Conservation (phyloP, 2,888 invertebrate species). For the Callosobruchus maculatus region DNA sequence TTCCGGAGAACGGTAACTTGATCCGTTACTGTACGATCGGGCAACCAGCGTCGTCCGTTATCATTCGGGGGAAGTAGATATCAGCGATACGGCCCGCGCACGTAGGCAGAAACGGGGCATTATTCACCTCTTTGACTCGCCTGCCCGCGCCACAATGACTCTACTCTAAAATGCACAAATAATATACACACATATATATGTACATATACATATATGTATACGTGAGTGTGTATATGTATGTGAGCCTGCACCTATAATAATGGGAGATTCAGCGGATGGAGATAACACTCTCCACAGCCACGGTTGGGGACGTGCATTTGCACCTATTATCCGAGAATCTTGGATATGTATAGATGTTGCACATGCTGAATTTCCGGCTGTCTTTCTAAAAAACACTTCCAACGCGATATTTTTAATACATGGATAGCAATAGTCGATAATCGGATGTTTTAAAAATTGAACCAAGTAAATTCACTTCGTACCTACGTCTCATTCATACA, state of each 20-base stretch:
- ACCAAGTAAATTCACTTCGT: too few relatives aligned
- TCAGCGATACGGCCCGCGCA: not conserved
- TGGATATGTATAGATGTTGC: not conserved
- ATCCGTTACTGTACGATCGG: not conserved
- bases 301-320: not conserved
- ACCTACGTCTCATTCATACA: too few relatives aligned
- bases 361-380: not conserved
- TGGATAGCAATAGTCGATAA: too few relatives aligned
- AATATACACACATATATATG: constrained; percentile 5
- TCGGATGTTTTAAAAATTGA: too few relatives aligned
- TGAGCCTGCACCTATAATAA: constrained; percentile 6
- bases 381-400: not conserved
- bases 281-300: not conserved
- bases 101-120: constrained; percentile 19
- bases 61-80: not conserved
- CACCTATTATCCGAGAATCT: not conserved
- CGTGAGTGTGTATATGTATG: not conserved
- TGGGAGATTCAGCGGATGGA: constrained; percentile 2
- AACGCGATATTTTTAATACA: not conserved
- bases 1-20: too few relatives aligned
- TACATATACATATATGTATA: not conserved
- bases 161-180: constrained; percentile 24
- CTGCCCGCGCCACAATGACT: not conserved
- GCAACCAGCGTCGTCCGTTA: not conserved
- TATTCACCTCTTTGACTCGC: constrained; percentile 19